These are phyloP conservation scores for Channallabes apus DNA, from an alignment of 2,797 vertebrate species.

Conservation along the genomic window DNA sequence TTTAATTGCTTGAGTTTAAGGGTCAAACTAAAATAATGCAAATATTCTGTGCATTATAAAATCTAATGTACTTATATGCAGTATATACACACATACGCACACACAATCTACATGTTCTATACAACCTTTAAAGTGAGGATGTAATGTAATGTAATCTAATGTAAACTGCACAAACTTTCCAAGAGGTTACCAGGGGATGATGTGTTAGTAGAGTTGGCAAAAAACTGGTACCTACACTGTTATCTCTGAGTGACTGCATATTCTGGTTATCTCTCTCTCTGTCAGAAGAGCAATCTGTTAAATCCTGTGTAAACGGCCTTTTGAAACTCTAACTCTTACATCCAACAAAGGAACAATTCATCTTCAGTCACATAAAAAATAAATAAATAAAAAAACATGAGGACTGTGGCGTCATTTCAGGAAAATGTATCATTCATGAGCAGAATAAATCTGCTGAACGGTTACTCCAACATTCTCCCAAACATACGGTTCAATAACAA, in stretches of 20 bases:
- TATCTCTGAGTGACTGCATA: background rate
- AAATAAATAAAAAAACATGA: background rate
- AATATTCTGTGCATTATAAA: background rate
- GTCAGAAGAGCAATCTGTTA: background rate
- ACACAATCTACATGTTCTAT: too few relatives aligned
- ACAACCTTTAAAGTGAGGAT: background rate
- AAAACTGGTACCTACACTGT: background rate
- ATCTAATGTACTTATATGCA: too few relatives aligned
- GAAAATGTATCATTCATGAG: background rate
- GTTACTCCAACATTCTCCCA: background rate
- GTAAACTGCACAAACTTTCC: background rate
- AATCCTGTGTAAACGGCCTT: background rate
- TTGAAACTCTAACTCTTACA: background rate
- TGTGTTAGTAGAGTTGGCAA: background rate
- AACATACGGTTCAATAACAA: background rate
- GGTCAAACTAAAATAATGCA: background rate
- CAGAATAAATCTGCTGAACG: background rate
- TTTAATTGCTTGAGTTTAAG: too few relatives aligned
- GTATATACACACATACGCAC: too few relatives aligned
- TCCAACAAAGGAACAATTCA: background rate
- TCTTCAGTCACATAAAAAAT: background rate
- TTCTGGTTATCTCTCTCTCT: slow-evolving; percentile 11
- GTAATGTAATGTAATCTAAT: too few relatives aligned
- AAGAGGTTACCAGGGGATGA: background rate
- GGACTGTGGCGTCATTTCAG: background rate